Evolutionary conservation across 2,888 invertebrate genomes (phyloP).

Genomic region (Eristalinus sepulchralis): DNA sequence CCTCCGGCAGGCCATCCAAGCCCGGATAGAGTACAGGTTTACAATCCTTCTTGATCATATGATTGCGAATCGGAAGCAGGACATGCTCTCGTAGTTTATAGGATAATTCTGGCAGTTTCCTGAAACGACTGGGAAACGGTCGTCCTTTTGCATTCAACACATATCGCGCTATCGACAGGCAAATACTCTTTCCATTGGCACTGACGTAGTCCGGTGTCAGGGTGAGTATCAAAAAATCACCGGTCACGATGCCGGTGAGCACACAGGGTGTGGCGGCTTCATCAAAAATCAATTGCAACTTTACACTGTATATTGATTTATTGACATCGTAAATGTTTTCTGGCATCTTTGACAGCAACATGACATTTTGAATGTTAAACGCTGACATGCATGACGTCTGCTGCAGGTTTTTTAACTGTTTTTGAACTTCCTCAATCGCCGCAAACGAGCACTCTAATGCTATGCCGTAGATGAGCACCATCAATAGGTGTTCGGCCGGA

Average conservation of each 20-base stretch:
- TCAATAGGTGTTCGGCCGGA: conserved; percentile 74
- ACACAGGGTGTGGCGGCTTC: conserved; percentile 46
- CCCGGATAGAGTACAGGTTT: conserved; percentile 77
- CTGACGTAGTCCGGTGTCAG: conserved; percentile 74
- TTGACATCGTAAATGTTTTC: conserved; percentile 30
- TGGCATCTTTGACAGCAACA: conserved; percentile 59
- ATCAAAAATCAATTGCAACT: conserved; percentile 46
- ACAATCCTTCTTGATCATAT: conserved; percentile 80
- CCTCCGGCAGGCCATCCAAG: conserved; percentile 78
- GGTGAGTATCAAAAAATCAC: conserved; percentile 77
- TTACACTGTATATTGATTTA: conserved; percentile 39
- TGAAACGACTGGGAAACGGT: conserved; percentile 75
- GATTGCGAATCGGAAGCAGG: conserved; percentile 82
- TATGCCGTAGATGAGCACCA: conserved; percentile 76
- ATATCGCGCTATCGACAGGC: conserved; percentile 78
- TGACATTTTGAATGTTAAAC: conserved; percentile 45
- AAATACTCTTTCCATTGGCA: conserved; percentile 75
- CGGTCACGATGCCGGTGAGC: conserved; percentile 75
- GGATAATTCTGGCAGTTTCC: conserved; percentile 81
- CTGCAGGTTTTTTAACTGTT: conserved; percentile 35
- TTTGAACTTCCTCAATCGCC: conserved; percentile 69
- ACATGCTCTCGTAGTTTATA: conserved; percentile 83
- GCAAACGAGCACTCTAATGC: conserved; percentile 78
- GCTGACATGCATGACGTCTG: conserved; percentile 23
- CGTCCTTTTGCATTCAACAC: conserved; percentile 75